A percentile compares a stretch with the other conserved stretches of the same genome.
Evolutionary conservation across 2,797 vertebrate species (phyloP).

Genomic region (Coregonus ussuriensis): DNA sequence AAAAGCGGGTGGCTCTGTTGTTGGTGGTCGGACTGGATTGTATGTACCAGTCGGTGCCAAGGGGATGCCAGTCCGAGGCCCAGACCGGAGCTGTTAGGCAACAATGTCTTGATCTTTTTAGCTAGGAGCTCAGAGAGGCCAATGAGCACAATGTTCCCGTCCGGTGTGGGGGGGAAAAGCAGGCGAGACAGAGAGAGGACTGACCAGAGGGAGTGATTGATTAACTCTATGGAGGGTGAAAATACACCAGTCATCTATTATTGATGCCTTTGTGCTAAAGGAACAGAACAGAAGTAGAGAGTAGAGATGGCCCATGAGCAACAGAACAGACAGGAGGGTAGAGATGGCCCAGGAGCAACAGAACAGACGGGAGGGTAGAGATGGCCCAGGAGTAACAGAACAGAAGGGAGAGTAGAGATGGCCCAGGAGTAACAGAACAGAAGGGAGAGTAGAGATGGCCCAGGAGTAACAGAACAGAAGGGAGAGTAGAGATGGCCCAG

Average conservation of each 20-base stretch:
- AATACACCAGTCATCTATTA: conserved; percentile 68
- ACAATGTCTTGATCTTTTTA: conserved; percentile 13
- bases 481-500: too few species aligned
- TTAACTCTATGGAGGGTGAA: conserved; percentile 54
- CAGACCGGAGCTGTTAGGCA: conserved; percentile 11
- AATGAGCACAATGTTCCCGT: not conserved
- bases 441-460: too few species aligned
- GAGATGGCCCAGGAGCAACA: too few species aligned
- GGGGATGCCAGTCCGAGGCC: conserved; percentile 21
- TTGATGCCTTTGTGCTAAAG: conserved; percentile 50
- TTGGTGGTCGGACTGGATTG: not conserved
- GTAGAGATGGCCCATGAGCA: too few species aligned
- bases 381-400: too few species aligned
- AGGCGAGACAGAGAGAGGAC: conserved; percentile 22
- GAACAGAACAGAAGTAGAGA: not conserved
- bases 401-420: too few species aligned
- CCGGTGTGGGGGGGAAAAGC: conserved; percentile 33
- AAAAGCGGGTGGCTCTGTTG: conserved; percentile 24
- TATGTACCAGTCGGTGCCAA: conserved; percentile 12
- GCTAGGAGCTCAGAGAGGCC: not conserved
- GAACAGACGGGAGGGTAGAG: too few species aligned
- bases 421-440: too few species aligned
- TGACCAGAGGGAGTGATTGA: conserved; percentile 61
- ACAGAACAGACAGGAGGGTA: too few species aligned
- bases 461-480: too few species aligned